Evolutionary conservation across 2,797 vertebrate species (phyloP), one percentile per base, ranked within the genome.

Genomic region (Limnodromus scolopaceus): DNA sequence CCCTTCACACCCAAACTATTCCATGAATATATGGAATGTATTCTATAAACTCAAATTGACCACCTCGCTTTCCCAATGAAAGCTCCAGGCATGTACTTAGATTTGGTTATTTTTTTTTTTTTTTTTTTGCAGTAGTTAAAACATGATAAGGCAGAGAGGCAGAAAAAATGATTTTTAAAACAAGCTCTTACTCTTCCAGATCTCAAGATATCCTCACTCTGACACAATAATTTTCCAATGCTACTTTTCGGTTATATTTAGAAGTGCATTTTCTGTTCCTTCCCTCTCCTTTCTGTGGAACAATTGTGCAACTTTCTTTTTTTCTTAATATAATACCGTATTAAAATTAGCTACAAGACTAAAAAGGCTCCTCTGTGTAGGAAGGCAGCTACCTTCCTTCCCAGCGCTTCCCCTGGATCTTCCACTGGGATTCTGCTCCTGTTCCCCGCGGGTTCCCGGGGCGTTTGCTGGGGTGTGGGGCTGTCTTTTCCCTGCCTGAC

Each of bases 231-330:
- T 95, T 97, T 95, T 94, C 92, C 96, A 92, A 27, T 5, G 11
- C 91, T 70, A 34, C 77, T 87, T 92, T 92, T 70, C 0, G 4
- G 95, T 91, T 96, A 96, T 87, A 90, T 96, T 94, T 94, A 95
- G 95, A 80, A 96, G 27, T 60, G 69, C 77, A 80, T 92, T 94
- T 94, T 95, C 94, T 96, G 89, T 74, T 80, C 95, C 93, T 96
- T 84, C 88, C 84, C 88, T 94, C 75, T 91, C 84, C 92, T 89
- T 93, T 93, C 96, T 75, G 6, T 63, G 91, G 91, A 96, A 96
- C 86, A 89, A 55, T 92, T 93, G 92, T 84, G 87, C 87, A 96
- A 71, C 87, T 92, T 58, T 80, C 66, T 60, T 65, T 68, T 70
- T 70, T 80, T 75, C 54, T 93, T 77, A 43, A 91, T 89, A 89